A percentile compares a stretch with the other conserved stretches of the same genome.
Evolutionary conservation across 2,888 invertebrate species (phyloP).

Genomic region (Papilio elwesi): DNA sequence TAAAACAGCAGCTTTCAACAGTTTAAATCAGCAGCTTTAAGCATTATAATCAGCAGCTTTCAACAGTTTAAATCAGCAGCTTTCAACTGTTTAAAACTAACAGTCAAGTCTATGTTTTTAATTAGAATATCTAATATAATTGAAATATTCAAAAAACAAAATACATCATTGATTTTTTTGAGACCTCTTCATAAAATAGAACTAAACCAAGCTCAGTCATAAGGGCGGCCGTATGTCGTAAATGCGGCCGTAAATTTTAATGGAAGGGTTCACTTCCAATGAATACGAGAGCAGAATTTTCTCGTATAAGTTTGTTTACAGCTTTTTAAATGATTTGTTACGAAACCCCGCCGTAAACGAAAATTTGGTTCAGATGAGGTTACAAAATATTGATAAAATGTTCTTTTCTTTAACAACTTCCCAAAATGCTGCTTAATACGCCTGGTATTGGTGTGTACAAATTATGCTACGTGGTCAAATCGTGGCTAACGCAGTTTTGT

Average conservation of each 20-base stretch:
- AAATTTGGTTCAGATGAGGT: conserved; percentile 49
- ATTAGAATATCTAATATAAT: too few species aligned
- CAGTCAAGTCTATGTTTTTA: too few species aligned
- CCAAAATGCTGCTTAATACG: not conserved
- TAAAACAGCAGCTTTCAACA: too few species aligned
- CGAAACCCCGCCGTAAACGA: conserved; percentile 11
- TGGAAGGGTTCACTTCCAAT: conserved; percentile 26
- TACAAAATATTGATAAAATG: conserved; percentile 52
- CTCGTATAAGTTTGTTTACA: conserved; percentile 28
- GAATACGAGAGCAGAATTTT: conserved; percentile 24
- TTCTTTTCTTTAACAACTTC: not conserved
- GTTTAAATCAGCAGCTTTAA: too few species aligned
- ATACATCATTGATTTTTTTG: conserved; percentile 12
- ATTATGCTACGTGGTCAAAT: not conserved
- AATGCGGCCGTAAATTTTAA: conserved; percentile 26
- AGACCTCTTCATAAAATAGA: not conserved
- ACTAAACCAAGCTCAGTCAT: not conserved
- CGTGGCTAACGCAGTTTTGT: not conserved
- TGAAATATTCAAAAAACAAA: not conserved
- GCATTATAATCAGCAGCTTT: too few species aligned
- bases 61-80: too few species aligned
- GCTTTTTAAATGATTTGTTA: conserved; percentile 29
- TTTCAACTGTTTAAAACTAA: too few species aligned
- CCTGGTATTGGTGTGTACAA: too few species aligned
- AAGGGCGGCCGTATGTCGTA: conserved; percentile 4